A percentile compares a stretch with the other conserved stretches of the same genome.
phyloP scores from a whole-genome alignment of 64 coral and sea anemone species.

The Trachythela sp. region DNA sequence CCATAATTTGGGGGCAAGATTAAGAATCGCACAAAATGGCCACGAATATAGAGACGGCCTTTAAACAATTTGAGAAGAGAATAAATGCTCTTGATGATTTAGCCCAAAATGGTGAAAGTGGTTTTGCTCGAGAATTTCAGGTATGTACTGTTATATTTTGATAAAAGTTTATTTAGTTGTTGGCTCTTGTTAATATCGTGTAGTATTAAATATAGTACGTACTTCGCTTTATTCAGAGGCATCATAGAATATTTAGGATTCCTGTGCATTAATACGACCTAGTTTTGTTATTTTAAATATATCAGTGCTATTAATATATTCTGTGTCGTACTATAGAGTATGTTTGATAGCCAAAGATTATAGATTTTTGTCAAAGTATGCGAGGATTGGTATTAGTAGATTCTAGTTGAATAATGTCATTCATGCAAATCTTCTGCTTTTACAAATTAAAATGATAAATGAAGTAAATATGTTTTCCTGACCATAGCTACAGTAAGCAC shows the following conservation, averaged over 20 bases:
- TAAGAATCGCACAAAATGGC: not conserved
- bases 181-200: not conserved
- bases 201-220: not conserved
- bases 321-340: not conserved
- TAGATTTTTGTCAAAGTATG: not conserved
- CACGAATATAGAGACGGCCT: not conserved
- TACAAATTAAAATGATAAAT: too few relatives aligned
- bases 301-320: not conserved
- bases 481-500: too few relatives aligned
- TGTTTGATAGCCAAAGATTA: too few relatives aligned
- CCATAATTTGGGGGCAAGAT: not conserved
- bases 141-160: not conserved
- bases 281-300: not conserved
- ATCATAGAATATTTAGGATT: not conserved
- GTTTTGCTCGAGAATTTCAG: not conserved
- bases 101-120: not conserved
- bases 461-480: too few relatives aligned
- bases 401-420: too few relatives aligned
- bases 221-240: not conserved
- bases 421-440: too few relatives aligned
- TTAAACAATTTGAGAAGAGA: not conserved
- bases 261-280: not conserved
- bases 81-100: not conserved
- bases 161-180: not conserved
- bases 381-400: not conserved